Evolutionary conservation across 2,888 invertebrate genomes (phyloP).

Genomic region (Orthosia incerta): DNA sequence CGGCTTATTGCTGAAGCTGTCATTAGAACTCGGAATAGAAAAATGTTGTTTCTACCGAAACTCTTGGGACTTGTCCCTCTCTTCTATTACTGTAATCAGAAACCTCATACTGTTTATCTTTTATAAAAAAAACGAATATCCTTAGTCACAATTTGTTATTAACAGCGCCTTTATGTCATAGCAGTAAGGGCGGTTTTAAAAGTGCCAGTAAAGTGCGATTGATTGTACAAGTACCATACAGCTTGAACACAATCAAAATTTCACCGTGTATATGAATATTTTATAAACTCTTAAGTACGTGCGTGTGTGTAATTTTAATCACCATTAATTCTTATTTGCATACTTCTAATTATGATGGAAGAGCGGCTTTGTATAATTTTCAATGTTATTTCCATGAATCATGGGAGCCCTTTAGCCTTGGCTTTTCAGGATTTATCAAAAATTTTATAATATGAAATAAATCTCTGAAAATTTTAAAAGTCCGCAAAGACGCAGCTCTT

Average conservation of each 20-base stretch:
- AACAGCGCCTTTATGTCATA: too few relatives aligned
- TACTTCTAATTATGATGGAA: constrained; percentile 53
- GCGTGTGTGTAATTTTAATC: constrained; percentile 54
- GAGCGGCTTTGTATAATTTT: constrained; percentile 57
- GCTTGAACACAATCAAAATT: constrained; percentile 8
- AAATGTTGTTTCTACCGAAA: background rate
- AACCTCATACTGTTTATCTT: too few relatives aligned
- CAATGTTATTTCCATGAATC: constrained; percentile 34
- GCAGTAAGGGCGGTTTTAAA: too few relatives aligned
- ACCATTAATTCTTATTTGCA: constrained; percentile 59
- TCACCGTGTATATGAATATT: constrained; percentile 50
- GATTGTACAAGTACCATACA: too few relatives aligned
- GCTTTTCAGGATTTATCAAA: too few relatives aligned
- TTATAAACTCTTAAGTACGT: constrained; percentile 46
- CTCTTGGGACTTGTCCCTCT: background rate
- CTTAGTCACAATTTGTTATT: too few relatives aligned
- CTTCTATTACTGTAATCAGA: background rate
- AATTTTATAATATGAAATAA: background rate
- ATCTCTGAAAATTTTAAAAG: too few relatives aligned
- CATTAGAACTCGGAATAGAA: too few relatives aligned
- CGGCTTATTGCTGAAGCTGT: background rate
- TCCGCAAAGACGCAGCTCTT: too few relatives aligned
- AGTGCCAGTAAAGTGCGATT: too few relatives aligned
- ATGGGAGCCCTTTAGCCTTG: constrained; percentile 2
- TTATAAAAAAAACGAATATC: too few relatives aligned